phyloP scores from a whole-genome alignment of 2,797 vertebrate genomes.

The Chaetophractus vellerosus region DNA sequence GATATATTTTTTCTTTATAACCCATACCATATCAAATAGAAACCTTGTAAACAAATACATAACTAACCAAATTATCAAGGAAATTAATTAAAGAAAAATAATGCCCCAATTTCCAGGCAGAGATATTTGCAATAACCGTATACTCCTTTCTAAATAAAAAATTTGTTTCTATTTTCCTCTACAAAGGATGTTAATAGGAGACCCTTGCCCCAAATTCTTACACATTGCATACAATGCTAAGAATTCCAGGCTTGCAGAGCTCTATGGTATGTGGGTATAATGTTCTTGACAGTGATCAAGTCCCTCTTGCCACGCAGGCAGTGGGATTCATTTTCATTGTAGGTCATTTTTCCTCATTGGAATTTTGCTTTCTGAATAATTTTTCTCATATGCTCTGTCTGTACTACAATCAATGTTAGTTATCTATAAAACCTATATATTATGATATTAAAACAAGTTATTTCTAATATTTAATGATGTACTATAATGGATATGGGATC shows the following conservation, averaged over 20 bases:
- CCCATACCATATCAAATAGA: neutral
- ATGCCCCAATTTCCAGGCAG: neutral
- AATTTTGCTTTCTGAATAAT: constrained; percentile 73
- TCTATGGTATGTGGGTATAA: neutral
- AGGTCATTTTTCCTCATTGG: constrained; percentile 63
- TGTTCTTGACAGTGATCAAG: neutral
- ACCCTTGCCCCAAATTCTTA: neutral
- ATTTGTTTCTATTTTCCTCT: neutral
- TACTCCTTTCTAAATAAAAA: neutral
- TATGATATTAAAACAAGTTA: constrained; percentile 63
- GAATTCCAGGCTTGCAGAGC: neutral
- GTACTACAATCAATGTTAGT: neutral
- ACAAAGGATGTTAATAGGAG: neutral
- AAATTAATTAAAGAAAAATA: neutral
- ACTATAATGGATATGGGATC: constrained; percentile 45
- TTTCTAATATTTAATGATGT: constrained; percentile 60
- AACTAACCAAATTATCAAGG: neutral
- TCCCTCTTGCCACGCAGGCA: neutral
- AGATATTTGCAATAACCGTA: neutral
- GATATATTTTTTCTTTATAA: neutral
- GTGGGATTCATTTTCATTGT: neutral
- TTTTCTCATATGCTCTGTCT: constrained; percentile 60
- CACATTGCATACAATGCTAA: neutral
- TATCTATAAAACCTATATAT: constrained; percentile 54
- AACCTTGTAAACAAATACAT: constrained; percentile 8